phyloP scores from a whole-genome alignment of 2,113 vertebrate species.

The Oriolus oriolus region DNA sequence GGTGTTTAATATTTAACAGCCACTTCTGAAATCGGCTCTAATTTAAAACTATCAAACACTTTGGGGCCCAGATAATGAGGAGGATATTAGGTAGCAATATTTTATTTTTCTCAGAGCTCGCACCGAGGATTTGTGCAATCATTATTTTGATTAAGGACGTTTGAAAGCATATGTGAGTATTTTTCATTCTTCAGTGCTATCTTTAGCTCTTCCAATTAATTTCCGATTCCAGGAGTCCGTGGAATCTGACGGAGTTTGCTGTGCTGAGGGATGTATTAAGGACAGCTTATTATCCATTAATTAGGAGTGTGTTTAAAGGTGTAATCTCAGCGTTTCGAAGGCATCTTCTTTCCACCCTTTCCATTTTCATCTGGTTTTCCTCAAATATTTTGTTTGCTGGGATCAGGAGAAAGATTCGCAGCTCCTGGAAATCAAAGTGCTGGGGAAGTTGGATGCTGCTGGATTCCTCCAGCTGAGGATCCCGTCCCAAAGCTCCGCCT shows the following conservation, averaged over 20 bases:
- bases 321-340: background rate
- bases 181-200: slow-evolving; percentile 3
- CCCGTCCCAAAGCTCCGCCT: background rate
- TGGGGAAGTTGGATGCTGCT: background rate
- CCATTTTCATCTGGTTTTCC: background rate
- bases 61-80: background rate
- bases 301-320: slow-evolving; percentile 20
- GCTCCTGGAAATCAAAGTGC: background rate
- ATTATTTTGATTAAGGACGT: background rate
- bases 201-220: slow-evolving; percentile 23
- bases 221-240: background rate
- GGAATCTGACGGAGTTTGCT: slow-evolving; percentile 14
- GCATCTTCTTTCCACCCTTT: background rate
- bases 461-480: background rate
- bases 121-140: background rate
- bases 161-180: background rate
- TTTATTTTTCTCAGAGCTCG: background rate
- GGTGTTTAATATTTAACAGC: background rate
- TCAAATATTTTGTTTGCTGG: background rate
- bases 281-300: background rate
- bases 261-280: background rate
- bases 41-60: background rate
- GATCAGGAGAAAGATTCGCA: background rate
- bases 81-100: background rate
- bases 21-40: background rate